Percentiles rank a stretch among this genome's conserved stretches.
These are phyloP conservation scores for Callosobruchus maculatus DNA, from an alignment of 2,888 invertebrate genomes.

Conservation along the genomic window DNA sequence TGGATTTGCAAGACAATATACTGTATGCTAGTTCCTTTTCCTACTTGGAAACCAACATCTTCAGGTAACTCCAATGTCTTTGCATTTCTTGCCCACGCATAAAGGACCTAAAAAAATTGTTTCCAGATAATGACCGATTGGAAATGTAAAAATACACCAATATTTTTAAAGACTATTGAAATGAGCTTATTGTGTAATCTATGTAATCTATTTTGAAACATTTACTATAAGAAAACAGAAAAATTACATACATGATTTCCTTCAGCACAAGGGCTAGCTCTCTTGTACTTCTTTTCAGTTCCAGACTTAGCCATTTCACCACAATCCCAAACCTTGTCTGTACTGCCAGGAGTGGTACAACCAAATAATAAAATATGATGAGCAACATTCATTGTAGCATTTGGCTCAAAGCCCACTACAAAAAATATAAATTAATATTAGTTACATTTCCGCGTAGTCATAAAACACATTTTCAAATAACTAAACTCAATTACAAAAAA, in stretches of 20 bases:
- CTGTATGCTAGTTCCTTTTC: slow-evolving; percentile 74
- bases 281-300: slow-evolving; percentile 46
- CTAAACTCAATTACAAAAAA: too few species aligned
- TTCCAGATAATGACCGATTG: too few species aligned
- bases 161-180: too few species aligned
- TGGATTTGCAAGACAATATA: slow-evolving; percentile 89
- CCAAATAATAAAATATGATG: slow-evolving; percentile 94
- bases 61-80: slow-evolving; percentile 75
- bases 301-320: slow-evolving; percentile 78
- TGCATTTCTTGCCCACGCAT: slow-evolving; percentile 94
- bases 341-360: slow-evolving; percentile 74
- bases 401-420: slow-evolving; percentile 85
- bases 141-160: too few species aligned
- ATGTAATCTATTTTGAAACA: too few species aligned
- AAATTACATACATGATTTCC: slow-evolving; percentile 61
- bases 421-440: slow-evolving; percentile 36
- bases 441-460: slow-evolving; percentile 22
- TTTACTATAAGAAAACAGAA: too few species aligned
- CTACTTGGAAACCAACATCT: slow-evolving; percentile 91
- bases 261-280: slow-evolving; percentile 71
- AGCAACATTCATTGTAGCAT: slow-evolving; percentile 84
- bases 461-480: too few species aligned
- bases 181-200: too few species aligned
- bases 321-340: slow-evolving; percentile 79
- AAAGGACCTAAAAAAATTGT: slow-evolving; percentile 59